phyloP scores from a whole-genome alignment of 2,888 invertebrate species.

The Tenthredo livida region DNA sequence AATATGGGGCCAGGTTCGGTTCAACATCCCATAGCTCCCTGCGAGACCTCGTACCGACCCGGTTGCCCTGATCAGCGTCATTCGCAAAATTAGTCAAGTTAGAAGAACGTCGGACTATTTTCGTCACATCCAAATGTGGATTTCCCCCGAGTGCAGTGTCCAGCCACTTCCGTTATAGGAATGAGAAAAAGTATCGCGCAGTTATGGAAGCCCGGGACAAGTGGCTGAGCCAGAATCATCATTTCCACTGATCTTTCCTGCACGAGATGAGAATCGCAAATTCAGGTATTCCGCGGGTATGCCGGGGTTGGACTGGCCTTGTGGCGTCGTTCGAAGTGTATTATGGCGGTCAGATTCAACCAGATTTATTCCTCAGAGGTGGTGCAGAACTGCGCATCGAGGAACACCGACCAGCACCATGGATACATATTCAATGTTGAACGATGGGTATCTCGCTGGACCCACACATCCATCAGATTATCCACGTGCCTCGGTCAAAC shows the following conservation, averaged over 20 bases:
- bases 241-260: constrained; percentile 1
- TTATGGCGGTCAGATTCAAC: background rate
- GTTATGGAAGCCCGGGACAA: background rate
- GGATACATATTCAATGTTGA: constrained; percentile 21
- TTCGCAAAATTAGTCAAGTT: background rate
- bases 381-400: constrained; percentile 20
- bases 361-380: constrained; percentile 8
- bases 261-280: background rate
- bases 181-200: background rate
- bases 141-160: constrained; percentile 2
- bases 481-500: constrained; percentile 8
- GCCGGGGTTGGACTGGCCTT: background rate
- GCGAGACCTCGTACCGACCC: background rate
- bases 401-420: background rate
- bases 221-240: background rate
- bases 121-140: background rate
- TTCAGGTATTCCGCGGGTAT: background rate
- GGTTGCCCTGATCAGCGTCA: background rate
- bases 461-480: constrained; percentile 7
- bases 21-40: background rate
- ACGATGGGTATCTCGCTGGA: constrained; percentile 1
- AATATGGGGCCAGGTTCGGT: background rate
- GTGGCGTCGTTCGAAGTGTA: constrained; percentile 23
- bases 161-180: background rate
- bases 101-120: background rate